These are phyloP conservation scores for Bactericera cockerelli DNA, from an alignment of 1,140 invertebrate species.

Conservation along the genomic window DNA sequence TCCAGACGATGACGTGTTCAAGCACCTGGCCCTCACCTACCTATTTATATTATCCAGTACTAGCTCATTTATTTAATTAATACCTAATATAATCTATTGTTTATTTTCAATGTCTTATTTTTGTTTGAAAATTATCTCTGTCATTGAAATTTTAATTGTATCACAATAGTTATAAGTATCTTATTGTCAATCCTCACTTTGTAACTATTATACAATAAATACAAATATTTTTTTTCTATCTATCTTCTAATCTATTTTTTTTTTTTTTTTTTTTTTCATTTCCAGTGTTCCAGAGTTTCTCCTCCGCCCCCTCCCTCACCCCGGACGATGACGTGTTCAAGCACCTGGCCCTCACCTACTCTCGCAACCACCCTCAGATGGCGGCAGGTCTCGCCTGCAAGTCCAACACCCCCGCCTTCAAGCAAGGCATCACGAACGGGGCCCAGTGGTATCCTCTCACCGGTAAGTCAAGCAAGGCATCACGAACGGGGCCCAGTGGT, in stretches of 20 bases:
- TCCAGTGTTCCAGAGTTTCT: conserved; percentile 28
- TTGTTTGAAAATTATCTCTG: no score
- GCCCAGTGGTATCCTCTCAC: conserved; percentile 84
- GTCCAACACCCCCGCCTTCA: conserved; percentile 49
- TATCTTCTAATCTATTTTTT: conserved; percentile 32
- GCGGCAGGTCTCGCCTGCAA: conserved; percentile 65
- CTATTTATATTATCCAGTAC: no score
- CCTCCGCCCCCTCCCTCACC: conserved; percentile 34
- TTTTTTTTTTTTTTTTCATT: conserved; percentile 26
- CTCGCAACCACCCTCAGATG: conserved; percentile 77
- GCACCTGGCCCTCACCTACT: conserved; percentile 75
- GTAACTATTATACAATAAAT: no score
- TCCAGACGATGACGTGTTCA: conserved; percentile 88
- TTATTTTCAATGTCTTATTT: no score
- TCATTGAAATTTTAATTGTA: no score
- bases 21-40: conserved; percentile 74
- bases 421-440: conserved; percentile 79
- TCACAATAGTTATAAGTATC: no score
- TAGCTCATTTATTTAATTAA: no score
- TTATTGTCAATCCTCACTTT: no score
- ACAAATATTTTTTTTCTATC: not conserved
- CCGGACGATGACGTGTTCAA: conserved; percentile 91
- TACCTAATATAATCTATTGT: no score
- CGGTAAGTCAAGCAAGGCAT: conserved; percentile 39
- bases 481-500: no score